phyloP scores from a whole-genome alignment of 2,797 vertebrate genomes.

The Setipinna tenuifilis region DNA sequence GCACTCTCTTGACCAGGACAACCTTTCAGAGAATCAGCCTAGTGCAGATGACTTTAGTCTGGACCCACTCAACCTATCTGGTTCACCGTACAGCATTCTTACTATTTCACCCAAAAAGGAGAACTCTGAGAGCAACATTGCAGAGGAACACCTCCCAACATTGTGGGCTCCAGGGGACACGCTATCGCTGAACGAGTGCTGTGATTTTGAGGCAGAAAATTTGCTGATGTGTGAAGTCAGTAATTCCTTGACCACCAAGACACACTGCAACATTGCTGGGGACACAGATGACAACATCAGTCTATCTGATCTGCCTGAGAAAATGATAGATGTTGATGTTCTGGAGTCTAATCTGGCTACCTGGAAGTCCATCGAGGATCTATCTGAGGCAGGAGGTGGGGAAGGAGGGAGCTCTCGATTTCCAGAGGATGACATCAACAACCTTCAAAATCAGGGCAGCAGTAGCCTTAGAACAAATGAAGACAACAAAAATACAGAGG shows the following conservation, averaged over 20 bases:
- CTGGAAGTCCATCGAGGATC: slow-evolving; percentile 79
- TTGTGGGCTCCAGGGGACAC: slow-evolving; percentile 72
- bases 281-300: slow-evolving; percentile 75
- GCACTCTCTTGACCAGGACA: slow-evolving; percentile 74
- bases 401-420: slow-evolving; percentile 71
- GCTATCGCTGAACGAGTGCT: slow-evolving; percentile 68
- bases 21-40: slow-evolving; percentile 76
- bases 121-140: slow-evolving; percentile 75
- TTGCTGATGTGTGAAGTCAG: slow-evolving; percentile 73
- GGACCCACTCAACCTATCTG: slow-evolving; percentile 62
- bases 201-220: slow-evolving; percentile 72
- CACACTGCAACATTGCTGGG: slow-evolving; percentile 60
- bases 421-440: slow-evolving; percentile 74
- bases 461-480: slow-evolving; percentile 53
- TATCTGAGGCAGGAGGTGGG: slow-evolving; percentile 77
- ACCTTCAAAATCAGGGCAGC: slow-evolving; percentile 66
- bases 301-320: slow-evolving; percentile 61
- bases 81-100: slow-evolving; percentile 73
- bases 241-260: slow-evolving; percentile 58
- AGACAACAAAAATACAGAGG: slow-evolving; percentile 57
- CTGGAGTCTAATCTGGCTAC: slow-evolving; percentile 71
- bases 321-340: slow-evolving; percentile 62
- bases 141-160: slow-evolving; percentile 52
- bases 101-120: slow-evolving; percentile 83
- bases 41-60: slow-evolving; percentile 69